Conservation (phyloP, 2,888 invertebrate species). For the Galerucella pusilla region DNA sequence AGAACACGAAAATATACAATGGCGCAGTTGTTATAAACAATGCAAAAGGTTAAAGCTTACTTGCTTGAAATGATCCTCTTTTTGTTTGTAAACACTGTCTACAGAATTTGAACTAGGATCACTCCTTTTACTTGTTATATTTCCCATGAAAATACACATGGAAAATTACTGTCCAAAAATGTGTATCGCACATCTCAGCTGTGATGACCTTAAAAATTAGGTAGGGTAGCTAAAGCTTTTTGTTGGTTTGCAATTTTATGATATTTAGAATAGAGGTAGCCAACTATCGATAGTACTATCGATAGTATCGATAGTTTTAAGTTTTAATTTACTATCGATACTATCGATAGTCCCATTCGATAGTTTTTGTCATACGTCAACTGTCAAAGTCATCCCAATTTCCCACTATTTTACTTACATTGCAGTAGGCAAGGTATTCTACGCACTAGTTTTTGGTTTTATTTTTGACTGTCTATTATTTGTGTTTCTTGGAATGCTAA, state of each 20-base stretch:
- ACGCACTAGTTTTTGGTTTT: too few relatives aligned
- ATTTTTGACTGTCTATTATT: too few relatives aligned
- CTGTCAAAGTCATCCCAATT: too few relatives aligned
- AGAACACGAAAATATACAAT: constrained; percentile 47
- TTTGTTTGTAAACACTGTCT: constrained; percentile 57
- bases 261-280: constrained; percentile 44
- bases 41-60: constrained; percentile 51
- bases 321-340: too few relatives aligned
- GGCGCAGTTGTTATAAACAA: constrained; percentile 60
- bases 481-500: too few relatives aligned
- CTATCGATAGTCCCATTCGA: too few relatives aligned
- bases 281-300: too few relatives aligned
- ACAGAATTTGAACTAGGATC: constrained; percentile 53
- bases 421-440: too few relatives aligned
- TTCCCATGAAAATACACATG: constrained; percentile 61
- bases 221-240: constrained; percentile 54
- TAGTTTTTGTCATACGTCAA: too few relatives aligned
- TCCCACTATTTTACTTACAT: too few relatives aligned
- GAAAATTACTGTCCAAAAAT: constrained; percentile 41
- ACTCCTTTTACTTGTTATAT: constrained; percentile 57
- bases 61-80: constrained; percentile 58
- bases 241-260: constrained; percentile 51
- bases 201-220: constrained; percentile 59
- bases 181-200: constrained; percentile 54
- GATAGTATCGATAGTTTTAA: too few relatives aligned